Conservation (phyloP, 2,888 invertebrate genomes). For the Caenorhabditis imperialis region DNA sequence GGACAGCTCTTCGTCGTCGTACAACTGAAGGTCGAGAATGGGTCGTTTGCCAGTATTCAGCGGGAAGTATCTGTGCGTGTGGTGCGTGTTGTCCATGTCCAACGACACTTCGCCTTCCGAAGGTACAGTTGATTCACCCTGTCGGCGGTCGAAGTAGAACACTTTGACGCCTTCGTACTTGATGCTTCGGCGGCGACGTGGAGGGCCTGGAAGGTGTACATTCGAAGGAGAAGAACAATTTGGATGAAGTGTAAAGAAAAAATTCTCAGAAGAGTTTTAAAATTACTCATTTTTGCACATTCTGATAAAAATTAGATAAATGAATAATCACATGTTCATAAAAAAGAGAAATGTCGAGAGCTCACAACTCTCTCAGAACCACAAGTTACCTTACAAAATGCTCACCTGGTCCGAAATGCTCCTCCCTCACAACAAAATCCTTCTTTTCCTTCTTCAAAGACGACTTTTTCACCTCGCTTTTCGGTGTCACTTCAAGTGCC, state of each 20-base stretch:
- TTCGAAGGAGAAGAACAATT: too few species aligned
- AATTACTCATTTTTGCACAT: constrained; percentile 13
- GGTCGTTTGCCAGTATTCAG: constrained; percentile 31
- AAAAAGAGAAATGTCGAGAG: too few species aligned
- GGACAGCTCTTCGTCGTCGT: constrained; percentile 30
- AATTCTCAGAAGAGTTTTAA: neutral
- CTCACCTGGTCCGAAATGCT: neutral
- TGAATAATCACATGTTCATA: too few species aligned
- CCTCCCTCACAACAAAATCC: constrained; percentile 4
- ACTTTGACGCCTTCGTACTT: constrained; percentile 34
- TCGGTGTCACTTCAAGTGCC: too few species aligned
- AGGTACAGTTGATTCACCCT: constrained; percentile 45
- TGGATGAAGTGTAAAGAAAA: too few species aligned
- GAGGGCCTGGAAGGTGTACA: constrained; percentile 14
- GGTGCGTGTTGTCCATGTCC: constrained; percentile 45
- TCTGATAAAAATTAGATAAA: too few species aligned
- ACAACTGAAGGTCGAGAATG: constrained; percentile 14
- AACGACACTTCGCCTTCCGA: constrained; percentile 40
- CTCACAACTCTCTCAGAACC: too few species aligned
- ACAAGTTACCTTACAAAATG: too few species aligned
- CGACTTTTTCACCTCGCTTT: constrained; percentile 6
- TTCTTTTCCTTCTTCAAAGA: constrained; percentile 9
- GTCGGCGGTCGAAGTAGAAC: constrained; percentile 46
- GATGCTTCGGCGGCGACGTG: constrained; percentile 9
- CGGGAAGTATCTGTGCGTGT: constrained; percentile 33